These are phyloP conservation scores for Marasmarcha lunaedactyla DNA, from an alignment of 2,888 invertebrate genomes.

Conservation along the genomic window DNA sequence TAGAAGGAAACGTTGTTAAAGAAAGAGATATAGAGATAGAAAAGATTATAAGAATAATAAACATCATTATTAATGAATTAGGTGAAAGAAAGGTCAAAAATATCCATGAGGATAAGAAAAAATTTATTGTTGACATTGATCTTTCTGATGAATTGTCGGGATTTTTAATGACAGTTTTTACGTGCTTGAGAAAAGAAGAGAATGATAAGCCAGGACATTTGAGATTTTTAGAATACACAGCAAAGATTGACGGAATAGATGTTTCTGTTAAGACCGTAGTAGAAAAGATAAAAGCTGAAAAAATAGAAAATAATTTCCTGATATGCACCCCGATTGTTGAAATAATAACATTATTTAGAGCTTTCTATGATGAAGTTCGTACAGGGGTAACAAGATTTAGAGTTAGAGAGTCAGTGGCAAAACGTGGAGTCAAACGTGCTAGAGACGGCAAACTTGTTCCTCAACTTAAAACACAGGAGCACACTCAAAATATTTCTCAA, in stretches of 20 bases:
- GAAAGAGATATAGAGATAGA: no score
- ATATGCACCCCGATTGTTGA: conserved; percentile 1
- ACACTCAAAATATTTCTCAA: conserved; percentile 14
- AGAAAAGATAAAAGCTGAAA: conserved; percentile 4
- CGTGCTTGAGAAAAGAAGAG: conserved; percentile 12
- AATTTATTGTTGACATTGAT: conserved; percentile 5
- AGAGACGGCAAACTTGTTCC: no score
- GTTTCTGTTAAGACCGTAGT: conserved; percentile 7
- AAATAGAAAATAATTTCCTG: conserved; percentile 4
- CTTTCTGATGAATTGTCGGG: conserved; percentile 11
- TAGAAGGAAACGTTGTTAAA: no score
- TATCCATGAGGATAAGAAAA: not conserved
- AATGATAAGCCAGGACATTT: conserved; percentile 10
- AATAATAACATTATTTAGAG: conserved; percentile 8
- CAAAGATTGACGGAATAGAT: conserved; percentile 5
- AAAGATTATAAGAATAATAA: no score
- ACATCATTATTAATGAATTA: no score
- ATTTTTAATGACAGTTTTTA: conserved; percentile 11
- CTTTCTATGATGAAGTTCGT: conserved; percentile 16
- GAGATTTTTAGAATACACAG: conserved; percentile 6
- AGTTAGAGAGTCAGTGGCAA: conserved; percentile 10
- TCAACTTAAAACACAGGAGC: not conserved
- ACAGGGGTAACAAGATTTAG: conserved; percentile 17
- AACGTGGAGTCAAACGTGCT: not conserved
- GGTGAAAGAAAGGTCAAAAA: no score